Conservation (phyloP, 2,888 invertebrate species). For the Erebia ligea region DNA sequence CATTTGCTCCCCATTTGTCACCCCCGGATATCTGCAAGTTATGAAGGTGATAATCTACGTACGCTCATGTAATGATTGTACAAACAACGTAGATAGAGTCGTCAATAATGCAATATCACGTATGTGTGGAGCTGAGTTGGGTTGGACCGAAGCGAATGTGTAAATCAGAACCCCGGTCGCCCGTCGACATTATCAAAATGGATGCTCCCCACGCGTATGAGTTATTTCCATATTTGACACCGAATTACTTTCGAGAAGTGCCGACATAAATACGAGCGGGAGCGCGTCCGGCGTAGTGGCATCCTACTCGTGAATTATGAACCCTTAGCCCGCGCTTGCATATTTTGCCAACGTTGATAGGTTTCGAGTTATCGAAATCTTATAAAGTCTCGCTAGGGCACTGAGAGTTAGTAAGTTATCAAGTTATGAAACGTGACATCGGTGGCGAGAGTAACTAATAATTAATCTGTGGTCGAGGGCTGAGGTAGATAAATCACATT, state of each 20-base stretch:
- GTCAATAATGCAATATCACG: slow-evolving; percentile 17
- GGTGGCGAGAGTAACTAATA: no score
- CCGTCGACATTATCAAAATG: slow-evolving; percentile 81
- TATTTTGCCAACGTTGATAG: not conserved
- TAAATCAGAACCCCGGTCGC: slow-evolving; percentile 78
- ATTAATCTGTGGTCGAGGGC: no score
- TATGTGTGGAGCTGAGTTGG: slow-evolving; percentile 43
- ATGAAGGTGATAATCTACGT: slow-evolving; percentile 3
- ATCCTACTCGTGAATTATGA: slow-evolving; percentile 17
- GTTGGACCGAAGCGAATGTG: slow-evolving; percentile 52
- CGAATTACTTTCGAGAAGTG: slow-evolving; percentile 83
- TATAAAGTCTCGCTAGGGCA: not conserved
- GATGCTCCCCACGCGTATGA: slow-evolving; percentile 79
- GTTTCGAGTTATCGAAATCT: not conserved
- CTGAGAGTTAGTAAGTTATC: not conserved
- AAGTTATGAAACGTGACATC: no score
- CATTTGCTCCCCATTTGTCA: not conserved
- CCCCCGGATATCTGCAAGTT: not conserved
- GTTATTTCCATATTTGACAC: slow-evolving; percentile 84
- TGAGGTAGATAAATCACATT: no score
- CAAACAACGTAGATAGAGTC: not conserved
- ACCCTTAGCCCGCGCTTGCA: not conserved
- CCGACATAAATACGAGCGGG: slow-evolving; percentile 77
- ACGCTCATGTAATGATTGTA: slow-evolving; percentile 1
- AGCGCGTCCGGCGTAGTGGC: slow-evolving; percentile 42